Percentiles rank a stretch among this genome's conserved stretches.
phyloP scores from a whole-genome alignment of 2,113 vertebrate genomes.

The Asarcornis scutulata region DNA sequence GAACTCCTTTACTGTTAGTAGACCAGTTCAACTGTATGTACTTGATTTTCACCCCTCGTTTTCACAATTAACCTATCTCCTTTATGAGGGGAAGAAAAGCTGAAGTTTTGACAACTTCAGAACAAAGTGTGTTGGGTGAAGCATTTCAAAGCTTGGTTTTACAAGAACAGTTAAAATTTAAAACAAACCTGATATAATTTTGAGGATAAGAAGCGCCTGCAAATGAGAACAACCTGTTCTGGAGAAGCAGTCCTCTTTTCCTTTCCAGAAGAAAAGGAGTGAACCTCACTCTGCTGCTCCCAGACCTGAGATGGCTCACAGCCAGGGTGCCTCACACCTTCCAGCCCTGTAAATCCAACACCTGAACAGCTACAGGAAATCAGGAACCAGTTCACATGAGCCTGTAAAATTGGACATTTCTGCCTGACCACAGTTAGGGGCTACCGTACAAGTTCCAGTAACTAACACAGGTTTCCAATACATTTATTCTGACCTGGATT shows the following conservation, averaged over 20 bases:
- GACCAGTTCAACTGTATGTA: not conserved
- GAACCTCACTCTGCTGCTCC: not conserved
- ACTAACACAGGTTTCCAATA: not conserved
- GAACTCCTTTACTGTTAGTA: not conserved
- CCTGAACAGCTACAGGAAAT: not conserved
- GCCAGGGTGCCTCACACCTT: not conserved
- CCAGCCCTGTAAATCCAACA: not conserved
- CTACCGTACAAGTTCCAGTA: not conserved
- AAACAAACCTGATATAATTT: not conserved
- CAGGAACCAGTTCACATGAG: not conserved
- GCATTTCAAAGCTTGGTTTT: not conserved
- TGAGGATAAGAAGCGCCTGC: not conserved
- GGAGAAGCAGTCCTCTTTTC: not conserved
- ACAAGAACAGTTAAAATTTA: not conserved
- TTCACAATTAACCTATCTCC: not conserved
- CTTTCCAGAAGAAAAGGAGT: not conserved
- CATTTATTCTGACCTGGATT: not conserved
- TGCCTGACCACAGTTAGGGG: not conserved
- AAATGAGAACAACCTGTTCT: accelerated
- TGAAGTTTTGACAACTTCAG: not conserved
- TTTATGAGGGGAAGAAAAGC: accelerated
- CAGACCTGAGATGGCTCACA: not conserved
- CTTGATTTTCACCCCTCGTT: not conserved
- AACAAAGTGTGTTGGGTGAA: not conserved
- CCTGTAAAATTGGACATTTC: slow-evolving; percentile 7